A percentile compares a stretch with the other conserved stretches of the same genome.
Conservation (phyloP, 2,888 invertebrate species). For the Mylabris sibirica region DNA sequence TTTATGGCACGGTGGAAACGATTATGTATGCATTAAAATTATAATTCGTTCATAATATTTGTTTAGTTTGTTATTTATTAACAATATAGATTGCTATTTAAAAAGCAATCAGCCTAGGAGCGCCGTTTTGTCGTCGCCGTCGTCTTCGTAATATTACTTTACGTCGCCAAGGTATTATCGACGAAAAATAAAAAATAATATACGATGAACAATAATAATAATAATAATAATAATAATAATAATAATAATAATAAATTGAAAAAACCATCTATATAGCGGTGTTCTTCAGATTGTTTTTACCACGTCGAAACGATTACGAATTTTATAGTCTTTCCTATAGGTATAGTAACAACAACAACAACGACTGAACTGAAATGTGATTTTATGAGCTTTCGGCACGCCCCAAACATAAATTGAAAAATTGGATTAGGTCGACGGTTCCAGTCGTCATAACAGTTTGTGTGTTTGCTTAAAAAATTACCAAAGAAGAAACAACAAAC, state of each 20-base stretch:
- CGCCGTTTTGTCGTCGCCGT: constrained; percentile 23
- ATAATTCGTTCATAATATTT: constrained; percentile 60
- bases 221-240: too few species aligned
- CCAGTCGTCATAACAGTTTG: constrained; percentile 4
- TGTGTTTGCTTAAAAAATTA: constrained; percentile 1
- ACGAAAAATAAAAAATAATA: not conserved
- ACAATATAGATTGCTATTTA: constrained; percentile 53
- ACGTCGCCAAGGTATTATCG: not conserved
- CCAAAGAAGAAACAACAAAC: constrained; percentile 3
- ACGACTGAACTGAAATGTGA: constrained; percentile 43
- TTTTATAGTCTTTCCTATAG: constrained; percentile 27
- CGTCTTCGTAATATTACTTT: not conserved
- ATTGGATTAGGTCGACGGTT: constrained; percentile 9
- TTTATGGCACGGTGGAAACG: constrained; percentile 52
- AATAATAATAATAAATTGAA: too few species aligned
- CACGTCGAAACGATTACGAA: constrained; percentile 20
- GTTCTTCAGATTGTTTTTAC: constrained; percentile 26
- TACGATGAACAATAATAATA: too few species aligned
- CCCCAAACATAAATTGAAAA: constrained; percentile 48
- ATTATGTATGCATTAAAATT: constrained; percentile 60
- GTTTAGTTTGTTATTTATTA: constrained; percentile 60
- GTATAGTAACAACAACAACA: not conserved
- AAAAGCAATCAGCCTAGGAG: constrained; percentile 51
- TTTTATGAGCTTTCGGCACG: constrained; percentile 50
- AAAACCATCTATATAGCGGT: not conserved